Base-by-base conservation (phyloP, 2,888 invertebrate genomes). In the Apodemia mormo region DNA sequence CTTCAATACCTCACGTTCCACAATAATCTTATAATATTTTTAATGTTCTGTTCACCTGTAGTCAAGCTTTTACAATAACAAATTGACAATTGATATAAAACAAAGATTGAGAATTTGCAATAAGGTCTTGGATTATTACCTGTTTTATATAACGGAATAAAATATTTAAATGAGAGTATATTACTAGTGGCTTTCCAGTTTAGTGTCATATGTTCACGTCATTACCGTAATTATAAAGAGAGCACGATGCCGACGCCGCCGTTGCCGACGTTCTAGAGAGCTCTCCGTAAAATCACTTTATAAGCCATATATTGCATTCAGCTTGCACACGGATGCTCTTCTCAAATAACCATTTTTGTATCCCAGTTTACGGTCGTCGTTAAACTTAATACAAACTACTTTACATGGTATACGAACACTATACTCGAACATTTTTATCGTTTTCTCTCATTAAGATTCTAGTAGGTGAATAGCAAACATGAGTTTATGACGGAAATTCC, bases 201-300 rank as follows among this genome's bases (percentile, higher is more conserved):
- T 73, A 77, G 75, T 76, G 77, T 78, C 73, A 76, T 71, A 78
- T 71, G 79, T 80, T 79, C 76, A 77, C 77, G 73, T 76, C 78
- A 80, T 82, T 80, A 78, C 76, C 76, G 73, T 77, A 81, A 85
- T 85, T 83, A 83, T 80, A 73, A 73, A 72, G 72, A 72, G 74
- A 68, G 74, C 66, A 70, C 76, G 77, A 77, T 78, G 77, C 78
- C 80, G 76, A 78, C 77, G 78, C 75, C 71, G 72, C 71, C 76
- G 75, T 72, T 71, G 77, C 75, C 52, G n/a, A 54, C 52, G n/a
- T 54, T 54, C 75, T 75, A 73, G 81, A 85, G 85, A 82, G 87
- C 86, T 85, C 86, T 88, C 82, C 78, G 79, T 80, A 81, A 86
- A 87, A 87, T 88, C 85, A 86, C 85, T 86, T 85, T 85, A 86